Conservation (phyloP, 1,140 invertebrate species). For the Ceratitis capitata region DNA sequence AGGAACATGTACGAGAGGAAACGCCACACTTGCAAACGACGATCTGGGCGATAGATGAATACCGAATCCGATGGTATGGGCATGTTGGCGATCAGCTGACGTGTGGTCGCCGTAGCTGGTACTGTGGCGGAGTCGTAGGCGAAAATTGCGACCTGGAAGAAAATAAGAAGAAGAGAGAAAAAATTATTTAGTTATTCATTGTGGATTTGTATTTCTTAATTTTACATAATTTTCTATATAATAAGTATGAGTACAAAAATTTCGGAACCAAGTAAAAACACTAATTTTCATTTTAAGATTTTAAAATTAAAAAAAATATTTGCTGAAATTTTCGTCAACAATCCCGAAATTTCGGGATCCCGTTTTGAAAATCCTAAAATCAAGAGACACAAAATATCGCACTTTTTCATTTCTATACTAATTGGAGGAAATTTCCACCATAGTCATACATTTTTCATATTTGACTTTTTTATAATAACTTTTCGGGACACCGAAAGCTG, state of each 20-base stretch:
- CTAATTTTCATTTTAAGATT: no score
- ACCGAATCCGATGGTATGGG: constrained; percentile 92
- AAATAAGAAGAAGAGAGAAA: constrained; percentile 49
- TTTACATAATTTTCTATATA: no score
- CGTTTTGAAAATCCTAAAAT: background rate
- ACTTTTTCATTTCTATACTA: no score
- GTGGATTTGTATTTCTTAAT: background rate
- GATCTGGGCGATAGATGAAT: constrained; percentile 94
- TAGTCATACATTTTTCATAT: no score
- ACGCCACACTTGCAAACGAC: constrained; percentile 90
- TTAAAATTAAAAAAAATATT: no score
- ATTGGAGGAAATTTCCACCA: no score
- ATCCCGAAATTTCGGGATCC: background rate
- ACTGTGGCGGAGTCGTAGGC: constrained; percentile 86
- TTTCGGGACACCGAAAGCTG: background rate
- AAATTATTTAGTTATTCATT: background rate
- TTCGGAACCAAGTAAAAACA: background rate
- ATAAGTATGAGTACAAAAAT: background rate
- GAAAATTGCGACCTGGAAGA: constrained; percentile 89
- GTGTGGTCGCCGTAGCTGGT: constrained; percentile 67
- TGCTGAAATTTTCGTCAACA: background rate
- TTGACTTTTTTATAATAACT: no score
- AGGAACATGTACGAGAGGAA: constrained; percentile 95
- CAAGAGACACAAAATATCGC: no score
- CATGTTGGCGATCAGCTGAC: constrained; percentile 77